Percentiles rank a stretch among this genome's conserved stretches.
Conservation (phyloP, 2,797 vertebrate genomes). For the Halcyon chelicuti region DNA sequence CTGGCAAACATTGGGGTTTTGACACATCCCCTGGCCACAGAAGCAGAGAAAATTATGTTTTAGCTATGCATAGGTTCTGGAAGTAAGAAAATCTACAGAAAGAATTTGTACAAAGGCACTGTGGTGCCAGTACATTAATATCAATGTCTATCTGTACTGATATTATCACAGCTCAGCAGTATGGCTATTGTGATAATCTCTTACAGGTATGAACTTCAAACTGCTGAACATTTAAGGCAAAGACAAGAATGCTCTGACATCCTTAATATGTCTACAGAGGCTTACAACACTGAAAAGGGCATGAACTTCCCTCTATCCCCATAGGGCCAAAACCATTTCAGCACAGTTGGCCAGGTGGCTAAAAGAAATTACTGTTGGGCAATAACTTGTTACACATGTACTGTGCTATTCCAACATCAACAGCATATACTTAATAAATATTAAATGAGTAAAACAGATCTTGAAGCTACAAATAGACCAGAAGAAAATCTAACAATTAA, state of each 20-base stretch:
- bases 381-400: background rate
- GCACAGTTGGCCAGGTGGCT: background rate
- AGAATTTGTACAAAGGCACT: background rate
- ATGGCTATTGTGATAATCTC: background rate
- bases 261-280: background rate
- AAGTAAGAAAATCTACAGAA: background rate
- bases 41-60: background rate
- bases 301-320: background rate
- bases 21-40: background rate
- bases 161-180: background rate
- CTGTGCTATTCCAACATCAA: background rate
- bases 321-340: background rate
- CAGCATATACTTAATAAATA: background rate
- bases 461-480: background rate
- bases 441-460: background rate
- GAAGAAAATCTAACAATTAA: background rate
- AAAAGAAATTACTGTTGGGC: background rate
- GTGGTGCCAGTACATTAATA: background rate
- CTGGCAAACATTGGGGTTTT: background rate
- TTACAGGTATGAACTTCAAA: background rate
- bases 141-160: background rate
- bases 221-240: background rate
- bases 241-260: background rate
- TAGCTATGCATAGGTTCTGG: background rate
- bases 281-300: background rate